Evolutionary conservation across 2,797 vertebrate genomes (phyloP).

Genomic region (Catharus ustulatus): DNA sequence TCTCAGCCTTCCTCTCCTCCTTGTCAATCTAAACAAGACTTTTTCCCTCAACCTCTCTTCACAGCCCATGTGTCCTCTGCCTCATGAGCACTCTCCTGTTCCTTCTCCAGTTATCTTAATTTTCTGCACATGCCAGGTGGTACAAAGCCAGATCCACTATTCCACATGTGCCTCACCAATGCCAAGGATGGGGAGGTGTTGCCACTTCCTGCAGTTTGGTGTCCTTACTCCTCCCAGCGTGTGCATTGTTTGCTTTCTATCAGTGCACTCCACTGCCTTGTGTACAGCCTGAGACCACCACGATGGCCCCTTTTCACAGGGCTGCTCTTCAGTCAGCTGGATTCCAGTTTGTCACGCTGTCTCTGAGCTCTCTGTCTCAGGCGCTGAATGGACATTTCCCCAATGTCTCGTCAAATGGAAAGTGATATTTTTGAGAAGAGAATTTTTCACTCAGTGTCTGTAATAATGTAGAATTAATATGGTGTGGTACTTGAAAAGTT

Average conservation of each 20-base stretch:
- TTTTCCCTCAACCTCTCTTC: neutral
- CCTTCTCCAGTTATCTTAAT: neutral
- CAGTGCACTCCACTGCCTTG: neutral
- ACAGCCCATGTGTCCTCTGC: neutral
- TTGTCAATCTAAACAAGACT: neutral
- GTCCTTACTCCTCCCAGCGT: accelerated
- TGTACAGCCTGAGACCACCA: neutral
- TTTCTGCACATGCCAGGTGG: neutral
- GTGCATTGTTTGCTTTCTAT: neutral
- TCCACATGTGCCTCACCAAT: neutral
- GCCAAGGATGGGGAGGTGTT: neutral
- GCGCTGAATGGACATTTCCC: neutral
- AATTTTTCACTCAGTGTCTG: neutral
- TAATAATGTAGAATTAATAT: neutral
- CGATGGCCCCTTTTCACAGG: neutral
- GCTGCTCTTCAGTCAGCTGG: neutral
- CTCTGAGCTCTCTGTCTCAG: neutral
- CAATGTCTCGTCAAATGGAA: accelerated
- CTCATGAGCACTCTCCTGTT: neutral
- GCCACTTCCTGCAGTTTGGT: neutral
- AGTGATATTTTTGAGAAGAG: neutral
- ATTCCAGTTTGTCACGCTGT: accelerated
- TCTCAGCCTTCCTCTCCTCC: neutral
- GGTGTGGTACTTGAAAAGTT: neutral
- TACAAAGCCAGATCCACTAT: neutral